A percentile compares a stretch with the other conserved stretches of the same genome.
phyloP scores from a whole-genome alignment of 92 coral and sea anemone species.

The Actinernus sp. region DNA sequence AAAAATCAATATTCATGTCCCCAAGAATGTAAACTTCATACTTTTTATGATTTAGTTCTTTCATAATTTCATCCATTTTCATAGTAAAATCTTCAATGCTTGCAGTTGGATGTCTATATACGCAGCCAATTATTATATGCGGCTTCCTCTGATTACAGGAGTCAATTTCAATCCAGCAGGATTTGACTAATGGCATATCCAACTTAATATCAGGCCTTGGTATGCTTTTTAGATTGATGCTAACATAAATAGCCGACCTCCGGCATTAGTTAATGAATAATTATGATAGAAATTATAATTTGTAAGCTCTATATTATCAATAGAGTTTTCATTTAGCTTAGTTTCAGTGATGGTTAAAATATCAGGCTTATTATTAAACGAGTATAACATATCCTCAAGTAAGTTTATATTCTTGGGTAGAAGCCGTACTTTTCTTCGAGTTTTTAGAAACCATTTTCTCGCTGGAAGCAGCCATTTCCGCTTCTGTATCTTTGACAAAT shows the following conservation, averaged over 20 bases:
- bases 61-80: conserved; percentile 10
- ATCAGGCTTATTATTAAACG: conserved; percentile 22
- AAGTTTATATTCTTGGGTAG: conserved; percentile 30
- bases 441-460: no score
- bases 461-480: no score
- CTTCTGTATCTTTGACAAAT: no score
- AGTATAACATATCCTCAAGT: conserved; percentile 22
- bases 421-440: no score
- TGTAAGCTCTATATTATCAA: conserved; percentile 26
- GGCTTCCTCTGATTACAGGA: conserved; percentile 3
- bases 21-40: conserved; percentile 31
- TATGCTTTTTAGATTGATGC: conserved; percentile 31
- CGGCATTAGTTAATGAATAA: conserved; percentile 54
- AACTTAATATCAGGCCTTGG: conserved; percentile 43
- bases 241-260: conserved; percentile 59
- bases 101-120: conserved; percentile 61
- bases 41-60: conserved; percentile 34
- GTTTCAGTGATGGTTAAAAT: conserved; percentile 55
- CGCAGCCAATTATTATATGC: conserved; percentile 52
- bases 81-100: conserved; percentile 39
- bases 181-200: conserved; percentile 47
- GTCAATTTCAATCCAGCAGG: conserved; percentile 57
- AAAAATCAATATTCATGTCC: conserved; percentile 46
- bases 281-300: conserved; percentile 44
- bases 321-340: conserved; percentile 35